Percentiles rank a stretch among this genome's conserved stretches.
These are phyloP conservation scores for Heterotis niloticus DNA, from an alignment of 2,113 vertebrate species.

Conservation along the genomic window DNA sequence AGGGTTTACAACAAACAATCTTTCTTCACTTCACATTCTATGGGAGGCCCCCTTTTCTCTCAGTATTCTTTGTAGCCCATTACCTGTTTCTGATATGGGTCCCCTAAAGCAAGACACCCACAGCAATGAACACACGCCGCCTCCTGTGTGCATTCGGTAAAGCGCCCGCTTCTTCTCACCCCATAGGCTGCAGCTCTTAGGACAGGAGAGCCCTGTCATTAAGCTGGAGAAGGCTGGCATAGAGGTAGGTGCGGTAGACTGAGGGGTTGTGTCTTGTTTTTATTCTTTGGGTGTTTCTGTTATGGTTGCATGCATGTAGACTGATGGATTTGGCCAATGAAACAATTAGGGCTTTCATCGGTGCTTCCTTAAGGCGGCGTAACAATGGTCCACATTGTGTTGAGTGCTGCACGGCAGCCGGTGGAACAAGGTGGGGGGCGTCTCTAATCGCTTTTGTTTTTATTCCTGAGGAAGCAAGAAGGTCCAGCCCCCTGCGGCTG, in stretches of 20 bases:
- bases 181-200: no score
- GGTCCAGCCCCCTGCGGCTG: not conserved
- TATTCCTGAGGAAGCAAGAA: not conserved
- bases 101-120: no score
- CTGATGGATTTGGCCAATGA: not conserved
- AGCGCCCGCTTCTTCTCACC: no score
- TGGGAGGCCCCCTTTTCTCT: not conserved
- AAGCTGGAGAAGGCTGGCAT: not conserved
- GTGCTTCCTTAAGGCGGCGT: not conserved
- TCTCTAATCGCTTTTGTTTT: constrained; percentile 9
- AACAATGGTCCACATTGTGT: not conserved
- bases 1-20: constrained; percentile 34
- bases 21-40: constrained; percentile 29
- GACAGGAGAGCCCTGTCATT: not conserved
- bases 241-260: not conserved
- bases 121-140: no score
- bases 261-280: not conserved
- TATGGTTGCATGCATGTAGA: not conserved
- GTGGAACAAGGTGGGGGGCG: not conserved
- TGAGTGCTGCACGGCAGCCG: not conserved
- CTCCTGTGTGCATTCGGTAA: no score
- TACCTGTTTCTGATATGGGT: no score
- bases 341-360: constrained; percentile 12
- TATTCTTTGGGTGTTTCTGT: not conserved
- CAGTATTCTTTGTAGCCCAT: no score